Percentiles rank a stretch among this genome's conserved stretches.
Conservation (phyloP, 2,797 vertebrate species). For the Margarornis squamiger region DNA sequence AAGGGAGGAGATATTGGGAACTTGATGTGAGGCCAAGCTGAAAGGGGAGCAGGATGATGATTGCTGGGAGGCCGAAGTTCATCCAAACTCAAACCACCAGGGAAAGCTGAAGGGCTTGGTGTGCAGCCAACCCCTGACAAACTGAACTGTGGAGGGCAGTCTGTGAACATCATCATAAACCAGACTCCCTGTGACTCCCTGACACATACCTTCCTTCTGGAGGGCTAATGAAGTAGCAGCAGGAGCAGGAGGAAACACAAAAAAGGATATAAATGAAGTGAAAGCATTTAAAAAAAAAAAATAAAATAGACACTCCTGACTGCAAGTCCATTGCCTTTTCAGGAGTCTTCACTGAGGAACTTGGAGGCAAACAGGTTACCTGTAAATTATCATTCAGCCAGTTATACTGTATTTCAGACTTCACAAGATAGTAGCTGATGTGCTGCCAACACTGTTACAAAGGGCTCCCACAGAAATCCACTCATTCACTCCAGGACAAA, state of each 20-base stretch:
- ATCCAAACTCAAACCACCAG: conserved; percentile 45
- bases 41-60: conserved; percentile 37
- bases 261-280: conserved; percentile 41
- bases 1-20: background rate
- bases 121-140: conserved; percentile 44
- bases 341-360: background rate
- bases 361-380: background rate
- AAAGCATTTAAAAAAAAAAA: conserved; percentile 33
- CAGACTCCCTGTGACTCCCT: conserved; percentile 29
- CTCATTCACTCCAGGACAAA: background rate
- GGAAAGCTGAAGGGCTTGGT: conserved; percentile 36
- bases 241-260: conserved; percentile 19
- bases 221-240: conserved; percentile 56
- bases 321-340: conserved; percentile 4
- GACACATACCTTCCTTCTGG: conserved; percentile 36
- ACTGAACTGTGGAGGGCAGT: conserved; percentile 2
- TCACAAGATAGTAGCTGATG: background rate
- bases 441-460: conserved; percentile 17
- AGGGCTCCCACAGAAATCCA: conserved; percentile 2
- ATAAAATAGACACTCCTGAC: background rate
- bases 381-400: background rate
- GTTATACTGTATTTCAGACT: background rate
- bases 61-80: conserved; percentile 12
- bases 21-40: conserved; percentile 22
- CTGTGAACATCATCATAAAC: conserved; percentile 47